Evolutionary conservation across 2,797 vertebrate genomes (phyloP).

Genomic region (Etheostoma perlongum): DNA sequence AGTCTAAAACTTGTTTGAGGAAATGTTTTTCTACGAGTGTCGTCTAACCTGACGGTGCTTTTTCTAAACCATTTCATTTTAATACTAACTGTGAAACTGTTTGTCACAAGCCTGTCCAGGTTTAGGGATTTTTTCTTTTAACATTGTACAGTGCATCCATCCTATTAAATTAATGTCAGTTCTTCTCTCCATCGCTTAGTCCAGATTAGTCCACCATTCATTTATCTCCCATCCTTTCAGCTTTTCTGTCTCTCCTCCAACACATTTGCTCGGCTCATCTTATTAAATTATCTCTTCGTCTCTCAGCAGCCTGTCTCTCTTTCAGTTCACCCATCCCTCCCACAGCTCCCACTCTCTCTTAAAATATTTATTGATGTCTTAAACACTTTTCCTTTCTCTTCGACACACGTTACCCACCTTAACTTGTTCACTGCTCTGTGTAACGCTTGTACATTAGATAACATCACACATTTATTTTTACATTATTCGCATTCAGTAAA

Average conservation of each 20-base stretch:
- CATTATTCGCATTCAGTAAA: conserved; percentile 15
- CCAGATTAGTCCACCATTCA: conserved; percentile 66
- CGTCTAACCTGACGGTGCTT: conserved; percentile 6
- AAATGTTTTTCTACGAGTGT: conserved; percentile 5
- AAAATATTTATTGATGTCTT: conserved; percentile 82
- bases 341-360: conserved; percentile 65
- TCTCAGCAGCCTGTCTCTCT: conserved; percentile 68
- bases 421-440: conserved; percentile 49
- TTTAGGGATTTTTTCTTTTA: conserved; percentile 10
- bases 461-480: conserved; percentile 13
- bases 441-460: conserved; percentile 8
- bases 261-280: conserved; percentile 65
- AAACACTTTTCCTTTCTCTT: conserved; percentile 70
- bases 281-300: conserved; percentile 76
- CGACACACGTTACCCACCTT: conserved; percentile 57
- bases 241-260: conserved; percentile 68
- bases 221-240: conserved; percentile 70
- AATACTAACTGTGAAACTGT: neutral
- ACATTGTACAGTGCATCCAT: conserved; percentile 52
- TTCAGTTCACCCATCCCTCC: conserved; percentile 61
- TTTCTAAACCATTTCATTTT: conserved; percentile 20
- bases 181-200: conserved; percentile 59
- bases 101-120: conserved; percentile 33
- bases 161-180: conserved; percentile 68
- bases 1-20: conserved; percentile 19